Evolutionary conservation across 2,888 invertebrate genomes (phyloP).

Genomic region (Amaurobius ferox): DNA sequence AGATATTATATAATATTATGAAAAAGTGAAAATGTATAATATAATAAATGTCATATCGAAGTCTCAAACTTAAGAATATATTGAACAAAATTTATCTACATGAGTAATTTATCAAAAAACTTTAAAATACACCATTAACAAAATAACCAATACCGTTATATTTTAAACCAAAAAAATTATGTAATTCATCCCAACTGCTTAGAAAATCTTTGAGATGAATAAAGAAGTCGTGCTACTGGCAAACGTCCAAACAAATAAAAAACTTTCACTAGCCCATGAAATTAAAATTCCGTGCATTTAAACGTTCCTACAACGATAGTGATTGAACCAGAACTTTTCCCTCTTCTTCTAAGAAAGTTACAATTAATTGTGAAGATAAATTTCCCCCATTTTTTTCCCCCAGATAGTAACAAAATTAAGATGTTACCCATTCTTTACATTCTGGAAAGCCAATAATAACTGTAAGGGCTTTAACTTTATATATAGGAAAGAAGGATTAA

Average conservation of each 20-base stretch:
- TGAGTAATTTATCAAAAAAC: too few species aligned
- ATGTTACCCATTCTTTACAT: not conserved
- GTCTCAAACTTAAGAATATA: too few species aligned
- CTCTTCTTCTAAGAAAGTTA: slow-evolving; percentile 7
- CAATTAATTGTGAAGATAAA: slow-evolving; percentile 34
- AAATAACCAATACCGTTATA: too few species aligned
- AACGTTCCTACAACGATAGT: slow-evolving; percentile 34
- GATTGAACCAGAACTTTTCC: slow-evolving; percentile 26
- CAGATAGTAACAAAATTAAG: not conserved
- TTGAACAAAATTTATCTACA: too few species aligned
- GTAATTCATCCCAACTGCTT: not conserved
- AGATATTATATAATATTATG: too few species aligned
- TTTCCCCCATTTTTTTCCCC: slow-evolving; percentile 1
- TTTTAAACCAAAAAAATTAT: too few species aligned
- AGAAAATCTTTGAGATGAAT: not conserved
- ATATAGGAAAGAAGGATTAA: slow-evolving; percentile 12
- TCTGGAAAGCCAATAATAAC: slow-evolving; percentile 45
- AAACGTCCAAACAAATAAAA: slow-evolving; percentile 31
- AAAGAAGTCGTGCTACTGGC: not conserved
- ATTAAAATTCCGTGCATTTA: slow-evolving; percentile 63
- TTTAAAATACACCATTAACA: too few species aligned
- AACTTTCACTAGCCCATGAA: slow-evolving; percentile 52
- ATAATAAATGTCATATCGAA: too few species aligned
- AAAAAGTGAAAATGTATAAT: too few species aligned
- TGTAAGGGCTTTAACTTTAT: slow-evolving; percentile 26